phyloP scores from a whole-genome alignment of 23 tunicate species.

The Ascidia mentula region DNA sequence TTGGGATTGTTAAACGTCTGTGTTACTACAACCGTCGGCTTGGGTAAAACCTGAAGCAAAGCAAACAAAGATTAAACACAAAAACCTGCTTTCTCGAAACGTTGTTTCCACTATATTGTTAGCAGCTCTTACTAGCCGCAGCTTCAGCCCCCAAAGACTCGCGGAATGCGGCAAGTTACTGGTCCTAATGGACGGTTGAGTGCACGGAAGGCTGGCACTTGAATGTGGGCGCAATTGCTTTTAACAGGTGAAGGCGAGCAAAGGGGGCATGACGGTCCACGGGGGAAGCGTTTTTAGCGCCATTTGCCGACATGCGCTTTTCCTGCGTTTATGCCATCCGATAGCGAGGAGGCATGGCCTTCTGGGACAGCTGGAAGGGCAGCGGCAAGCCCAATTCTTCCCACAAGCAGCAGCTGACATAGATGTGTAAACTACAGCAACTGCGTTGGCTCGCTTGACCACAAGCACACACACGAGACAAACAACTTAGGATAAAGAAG shows the following conservation, averaged over 20 bases:
- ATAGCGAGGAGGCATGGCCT: background rate
- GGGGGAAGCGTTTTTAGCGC: background rate
- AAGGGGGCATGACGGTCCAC: background rate
- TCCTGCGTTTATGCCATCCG: background rate
- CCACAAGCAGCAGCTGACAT: no score
- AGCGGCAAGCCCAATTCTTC: background rate
- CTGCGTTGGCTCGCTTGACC: no score
- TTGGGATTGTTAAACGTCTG: no score
- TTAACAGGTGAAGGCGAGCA: background rate
- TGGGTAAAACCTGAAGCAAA: no score
- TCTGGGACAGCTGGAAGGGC: background rate
- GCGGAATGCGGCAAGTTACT: background rate
- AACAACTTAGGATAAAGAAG: no score
- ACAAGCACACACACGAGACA: background rate
- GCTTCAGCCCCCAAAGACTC: background rate
- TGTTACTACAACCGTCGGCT: no score
- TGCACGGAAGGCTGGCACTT: background rate
- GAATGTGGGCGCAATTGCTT: constrained; percentile 9
- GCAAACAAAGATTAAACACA: no score
- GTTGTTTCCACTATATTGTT: no score
- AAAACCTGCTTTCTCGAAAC: no score
- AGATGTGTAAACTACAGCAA: background rate
- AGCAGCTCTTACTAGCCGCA: background rate
- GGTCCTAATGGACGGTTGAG: background rate
- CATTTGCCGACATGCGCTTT: background rate